phyloP scores from a whole-genome alignment of 37 sponge, comb jelly and placozoan genomes.

The Aphrocallistes beatrix region DNA sequence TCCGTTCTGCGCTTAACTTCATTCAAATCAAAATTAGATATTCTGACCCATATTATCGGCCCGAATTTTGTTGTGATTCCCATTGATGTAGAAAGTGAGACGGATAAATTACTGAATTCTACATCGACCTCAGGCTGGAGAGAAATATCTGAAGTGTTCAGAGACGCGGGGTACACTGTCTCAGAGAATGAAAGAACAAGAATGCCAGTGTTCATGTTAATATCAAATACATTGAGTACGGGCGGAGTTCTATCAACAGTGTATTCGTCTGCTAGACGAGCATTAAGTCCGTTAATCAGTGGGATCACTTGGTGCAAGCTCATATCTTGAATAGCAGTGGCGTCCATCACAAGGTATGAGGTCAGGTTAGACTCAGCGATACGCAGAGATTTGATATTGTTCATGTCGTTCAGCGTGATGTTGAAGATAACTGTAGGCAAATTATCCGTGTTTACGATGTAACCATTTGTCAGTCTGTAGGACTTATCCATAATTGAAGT shows the following conservation, averaged over 20 bases:
- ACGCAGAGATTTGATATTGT: conserved; percentile 51
- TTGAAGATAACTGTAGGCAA: conserved; percentile 48
- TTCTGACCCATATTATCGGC: conserved; percentile 26
- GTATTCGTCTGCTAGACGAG: conserved; percentile 40
- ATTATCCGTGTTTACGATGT: conserved; percentile 33
- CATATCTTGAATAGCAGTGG: conserved; percentile 47
- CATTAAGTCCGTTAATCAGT: conserved; percentile 54
- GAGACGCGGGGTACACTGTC: conserved; percentile 46
- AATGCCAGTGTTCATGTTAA: conserved; percentile 52
- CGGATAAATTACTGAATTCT: neutral
- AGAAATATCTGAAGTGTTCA: conserved; percentile 45
- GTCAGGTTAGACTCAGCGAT: conserved; percentile 53
- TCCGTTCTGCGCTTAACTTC: conserved; percentile 49
- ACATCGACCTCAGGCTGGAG: conserved; percentile 32
- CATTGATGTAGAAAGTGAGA: neutral
- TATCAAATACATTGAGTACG: conserved; percentile 34
- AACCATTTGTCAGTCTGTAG: conserved; percentile 63
- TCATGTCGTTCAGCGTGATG: conserved; percentile 50
- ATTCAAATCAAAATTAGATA: conserved; percentile 53
- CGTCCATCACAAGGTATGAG: conserved; percentile 59
- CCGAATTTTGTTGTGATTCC: conserved; percentile 30
- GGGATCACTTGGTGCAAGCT: conserved; percentile 46
- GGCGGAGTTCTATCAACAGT: conserved; percentile 70
- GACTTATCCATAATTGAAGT: conserved; percentile 11
- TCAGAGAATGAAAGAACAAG: conserved; percentile 62